Percentiles rank a stretch among this genome's conserved stretches.
phyloP scores from a whole-genome alignment of 2,888 invertebrate species.

The Tortrix viridana region DNA sequence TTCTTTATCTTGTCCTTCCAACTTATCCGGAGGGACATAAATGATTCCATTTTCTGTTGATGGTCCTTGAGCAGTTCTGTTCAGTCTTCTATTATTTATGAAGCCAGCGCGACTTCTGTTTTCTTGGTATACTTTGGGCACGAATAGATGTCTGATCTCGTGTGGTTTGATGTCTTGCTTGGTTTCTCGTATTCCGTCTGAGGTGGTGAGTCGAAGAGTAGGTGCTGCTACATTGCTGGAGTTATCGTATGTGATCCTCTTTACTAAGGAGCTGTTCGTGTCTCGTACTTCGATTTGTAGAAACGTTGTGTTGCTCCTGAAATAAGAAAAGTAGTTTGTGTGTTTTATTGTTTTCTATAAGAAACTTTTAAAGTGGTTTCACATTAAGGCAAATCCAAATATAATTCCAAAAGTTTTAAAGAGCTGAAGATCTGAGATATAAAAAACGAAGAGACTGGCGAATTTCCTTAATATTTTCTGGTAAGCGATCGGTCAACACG shows the following conservation, averaged over 20 bases:
- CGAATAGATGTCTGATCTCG: constrained; percentile 74
- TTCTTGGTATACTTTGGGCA: constrained; percentile 71
- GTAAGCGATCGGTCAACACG: too few relatives aligned
- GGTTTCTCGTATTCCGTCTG: constrained; percentile 71
- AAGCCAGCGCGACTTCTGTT: constrained; percentile 72
- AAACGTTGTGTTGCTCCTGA: constrained; percentile 76
- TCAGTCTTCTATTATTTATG: constrained; percentile 69
- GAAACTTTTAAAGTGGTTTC: too few relatives aligned
- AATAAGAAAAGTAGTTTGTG: constrained; percentile 50
- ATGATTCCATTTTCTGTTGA: constrained; percentile 67
- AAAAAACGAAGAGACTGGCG: too few relatives aligned
- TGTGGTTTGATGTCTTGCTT: constrained; percentile 75
- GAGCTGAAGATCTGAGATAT: too few relatives aligned
- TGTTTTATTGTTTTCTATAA: constrained; percentile 1
- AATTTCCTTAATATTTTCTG: too few relatives aligned
- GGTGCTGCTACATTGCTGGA: constrained; percentile 67
- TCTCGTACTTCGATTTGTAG: constrained; percentile 77
- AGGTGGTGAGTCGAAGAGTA: constrained; percentile 64
- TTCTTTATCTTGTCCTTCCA: constrained; percentile 76
- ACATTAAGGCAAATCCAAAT: too few relatives aligned
- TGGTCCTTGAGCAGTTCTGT: constrained; percentile 60
- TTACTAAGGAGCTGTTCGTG: constrained; percentile 68
- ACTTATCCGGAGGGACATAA: constrained; percentile 76
- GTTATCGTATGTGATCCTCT: constrained; percentile 72
- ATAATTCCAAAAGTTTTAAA: too few relatives aligned